Evolutionary conservation across 2,113 vertebrate genomes (phyloP).

Genomic region (Barbus barbus): DNA sequence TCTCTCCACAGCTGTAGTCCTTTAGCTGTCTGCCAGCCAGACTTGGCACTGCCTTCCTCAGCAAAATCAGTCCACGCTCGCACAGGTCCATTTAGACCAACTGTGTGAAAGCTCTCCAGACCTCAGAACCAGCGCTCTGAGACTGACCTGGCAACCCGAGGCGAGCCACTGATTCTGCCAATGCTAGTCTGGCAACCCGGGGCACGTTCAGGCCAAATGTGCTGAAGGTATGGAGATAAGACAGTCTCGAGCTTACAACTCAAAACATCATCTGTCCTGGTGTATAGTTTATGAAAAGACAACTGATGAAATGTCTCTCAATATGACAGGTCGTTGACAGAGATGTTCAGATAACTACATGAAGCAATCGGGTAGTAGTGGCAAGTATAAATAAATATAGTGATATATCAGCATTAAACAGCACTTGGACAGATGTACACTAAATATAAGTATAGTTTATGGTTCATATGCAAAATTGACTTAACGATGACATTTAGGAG

Average conservation of each 20-base stretch:
- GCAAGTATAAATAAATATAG: too few species aligned
- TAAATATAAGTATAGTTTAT: too few species aligned
- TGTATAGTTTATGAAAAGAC: background rate
- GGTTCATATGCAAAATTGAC: too few species aligned
- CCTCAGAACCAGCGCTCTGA: background rate
- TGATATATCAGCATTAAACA: too few species aligned
- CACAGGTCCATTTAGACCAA: conserved; percentile 5
- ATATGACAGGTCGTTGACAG: too few species aligned
- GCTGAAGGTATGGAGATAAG: conserved; percentile 30
- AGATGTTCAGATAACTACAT: too few species aligned
- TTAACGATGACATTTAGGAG: too few species aligned
- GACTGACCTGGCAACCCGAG: background rate
- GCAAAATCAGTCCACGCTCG: background rate
- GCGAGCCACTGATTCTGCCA: background rate
- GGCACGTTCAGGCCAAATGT: background rate
- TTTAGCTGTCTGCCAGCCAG: background rate
- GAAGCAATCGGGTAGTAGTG: too few species aligned
- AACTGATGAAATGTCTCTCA: too few species aligned
- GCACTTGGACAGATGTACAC: too few species aligned
- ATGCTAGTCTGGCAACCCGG: background rate
- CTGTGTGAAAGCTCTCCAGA: conserved; percentile 10
- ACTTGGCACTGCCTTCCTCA: background rate
- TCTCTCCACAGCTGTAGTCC: conserved; percentile 26
- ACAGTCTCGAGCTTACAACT: background rate
- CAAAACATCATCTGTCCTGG: background rate